These are phyloP conservation scores for Aricia agestis DNA, from an alignment of 1,140 invertebrate species.

Conservation along the genomic window DNA sequence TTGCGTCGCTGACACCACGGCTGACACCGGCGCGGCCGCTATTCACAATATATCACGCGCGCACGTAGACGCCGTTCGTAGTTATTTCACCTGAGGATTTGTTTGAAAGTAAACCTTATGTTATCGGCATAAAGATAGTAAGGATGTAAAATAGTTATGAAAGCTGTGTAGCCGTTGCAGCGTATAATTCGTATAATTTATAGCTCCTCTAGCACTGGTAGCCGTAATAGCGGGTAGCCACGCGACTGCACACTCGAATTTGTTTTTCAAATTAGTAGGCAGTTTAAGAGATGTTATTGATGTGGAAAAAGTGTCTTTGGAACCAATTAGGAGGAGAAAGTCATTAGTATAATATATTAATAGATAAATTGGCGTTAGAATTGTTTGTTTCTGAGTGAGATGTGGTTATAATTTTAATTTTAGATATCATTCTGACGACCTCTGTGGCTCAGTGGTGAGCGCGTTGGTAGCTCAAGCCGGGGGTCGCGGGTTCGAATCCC, in stretches of 20 bases:
- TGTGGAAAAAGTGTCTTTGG: neutral
- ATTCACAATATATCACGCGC: slow-evolving; percentile 69
- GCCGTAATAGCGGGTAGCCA: slow-evolving; percentile 63
- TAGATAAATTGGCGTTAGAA: too few species aligned
- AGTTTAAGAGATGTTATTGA: slow-evolving; percentile 12
- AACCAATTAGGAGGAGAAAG: neutral
- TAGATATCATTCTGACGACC: too few species aligned
- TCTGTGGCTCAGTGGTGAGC: too few species aligned
- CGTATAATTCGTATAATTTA: slow-evolving; percentile 74
- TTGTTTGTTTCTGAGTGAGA: too few species aligned
- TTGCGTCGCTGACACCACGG: slow-evolving; percentile 62
- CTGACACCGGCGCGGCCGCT: slow-evolving; percentile 59
- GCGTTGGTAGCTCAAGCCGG: too few species aligned
- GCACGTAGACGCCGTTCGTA: slow-evolving; percentile 33
- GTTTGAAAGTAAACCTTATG: neutral
- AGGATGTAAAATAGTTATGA: neutral
- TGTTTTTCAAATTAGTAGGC: slow-evolving; percentile 14
- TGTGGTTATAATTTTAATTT: too few species aligned
- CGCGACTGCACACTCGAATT: slow-evolving; percentile 55
- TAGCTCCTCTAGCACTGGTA: slow-evolving; percentile 54
- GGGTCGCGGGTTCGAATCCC: too few species aligned
- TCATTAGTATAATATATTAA: neutral
- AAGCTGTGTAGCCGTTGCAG: slow-evolving; percentile 33
- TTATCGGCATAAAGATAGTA: neutral
- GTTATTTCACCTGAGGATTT: neutral